These are phyloP conservation scores for Vireo griseus DNA, from an alignment of 2,797 vertebrate genomes.

Conservation along the genomic window DNA sequence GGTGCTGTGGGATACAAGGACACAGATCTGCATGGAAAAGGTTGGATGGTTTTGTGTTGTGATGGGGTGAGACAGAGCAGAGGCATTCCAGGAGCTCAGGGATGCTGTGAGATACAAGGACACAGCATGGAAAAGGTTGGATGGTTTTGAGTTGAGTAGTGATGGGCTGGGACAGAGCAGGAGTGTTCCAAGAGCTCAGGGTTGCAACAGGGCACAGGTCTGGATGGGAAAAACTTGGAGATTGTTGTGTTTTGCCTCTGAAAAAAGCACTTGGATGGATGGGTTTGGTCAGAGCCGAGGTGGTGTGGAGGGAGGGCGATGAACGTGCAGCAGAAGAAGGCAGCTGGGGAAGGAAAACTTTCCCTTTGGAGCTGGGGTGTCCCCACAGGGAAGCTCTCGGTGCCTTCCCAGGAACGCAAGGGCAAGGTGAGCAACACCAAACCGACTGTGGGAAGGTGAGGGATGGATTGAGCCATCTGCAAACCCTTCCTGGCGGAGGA, in stretches of 20 bases:
- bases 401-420: not conserved
- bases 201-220: not conserved
- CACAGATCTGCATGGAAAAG: fast-evolving
- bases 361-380: not conserved
- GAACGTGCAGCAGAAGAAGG: not conserved
- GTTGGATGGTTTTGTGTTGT: fast-evolving
- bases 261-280: not conserved
- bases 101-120: not conserved
- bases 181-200: fast-evolving
- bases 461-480: not conserved
- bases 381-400: not conserved
- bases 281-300: not conserved
- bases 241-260: not conserved
- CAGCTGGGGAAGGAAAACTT: not conserved
- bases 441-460: not conserved
- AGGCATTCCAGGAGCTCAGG: fast-evolving
- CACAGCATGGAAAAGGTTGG: not conserved
- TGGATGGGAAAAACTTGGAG: not conserved
- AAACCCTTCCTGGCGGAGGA: not conserved
- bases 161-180: too few species aligned
- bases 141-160: fast-evolving
- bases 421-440: not conserved
- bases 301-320: not conserved
- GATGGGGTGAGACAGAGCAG: too few species aligned
- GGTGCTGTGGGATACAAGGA: fast-evolving